A percentile compares a stretch with the other conserved stretches of the same genome.
These are phyloP conservation scores for Ceramica pisi DNA, from an alignment of 2,888 invertebrate genomes.

Conservation along the genomic window DNA sequence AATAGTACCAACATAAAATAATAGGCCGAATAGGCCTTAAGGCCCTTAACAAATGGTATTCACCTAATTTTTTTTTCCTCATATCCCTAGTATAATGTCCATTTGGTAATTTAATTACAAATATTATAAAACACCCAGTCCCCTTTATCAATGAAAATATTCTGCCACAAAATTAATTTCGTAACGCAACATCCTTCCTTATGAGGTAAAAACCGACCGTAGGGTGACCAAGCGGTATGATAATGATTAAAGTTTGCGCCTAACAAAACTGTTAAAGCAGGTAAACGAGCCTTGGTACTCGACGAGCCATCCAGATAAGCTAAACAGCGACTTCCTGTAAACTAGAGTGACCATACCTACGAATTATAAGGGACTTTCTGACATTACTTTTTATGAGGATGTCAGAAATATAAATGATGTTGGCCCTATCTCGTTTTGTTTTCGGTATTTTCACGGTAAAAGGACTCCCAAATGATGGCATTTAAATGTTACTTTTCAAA, in stretches of 20 bases:
- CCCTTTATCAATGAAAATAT: neutral
- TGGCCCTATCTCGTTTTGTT: neutral
- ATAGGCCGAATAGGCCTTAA: too few relatives aligned
- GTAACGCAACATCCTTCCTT: slow-evolving; percentile 18
- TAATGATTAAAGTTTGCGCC: slow-evolving; percentile 56
- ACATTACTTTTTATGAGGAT: slow-evolving; percentile 23
- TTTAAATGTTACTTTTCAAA: neutral
- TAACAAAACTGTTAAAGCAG: slow-evolving; percentile 75
- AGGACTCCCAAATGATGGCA: neutral
- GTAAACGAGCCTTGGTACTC: slow-evolving; percentile 77
- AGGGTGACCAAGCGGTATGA: slow-evolving; percentile 51
- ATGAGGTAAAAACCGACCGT: slow-evolving; percentile 17
- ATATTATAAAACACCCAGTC: neutral
- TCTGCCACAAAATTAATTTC: slow-evolving; percentile 16
- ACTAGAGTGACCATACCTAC: slow-evolving; percentile 70
- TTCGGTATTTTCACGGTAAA: slow-evolving; percentile 5
- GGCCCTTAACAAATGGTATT: neutral
- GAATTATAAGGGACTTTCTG: slow-evolving; percentile 49
- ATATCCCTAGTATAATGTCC: neutral
- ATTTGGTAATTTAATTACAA: neutral
- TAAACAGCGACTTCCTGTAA: slow-evolving; percentile 86
- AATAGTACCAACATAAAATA: neutral
- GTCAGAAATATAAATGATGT: slow-evolving; percentile 13
- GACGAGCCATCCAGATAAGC: slow-evolving; percentile 83
- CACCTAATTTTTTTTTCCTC: neutral